phyloP scores from a whole-genome alignment of 2,113 vertebrate genomes.

The Mastomys natalensis region DNA sequence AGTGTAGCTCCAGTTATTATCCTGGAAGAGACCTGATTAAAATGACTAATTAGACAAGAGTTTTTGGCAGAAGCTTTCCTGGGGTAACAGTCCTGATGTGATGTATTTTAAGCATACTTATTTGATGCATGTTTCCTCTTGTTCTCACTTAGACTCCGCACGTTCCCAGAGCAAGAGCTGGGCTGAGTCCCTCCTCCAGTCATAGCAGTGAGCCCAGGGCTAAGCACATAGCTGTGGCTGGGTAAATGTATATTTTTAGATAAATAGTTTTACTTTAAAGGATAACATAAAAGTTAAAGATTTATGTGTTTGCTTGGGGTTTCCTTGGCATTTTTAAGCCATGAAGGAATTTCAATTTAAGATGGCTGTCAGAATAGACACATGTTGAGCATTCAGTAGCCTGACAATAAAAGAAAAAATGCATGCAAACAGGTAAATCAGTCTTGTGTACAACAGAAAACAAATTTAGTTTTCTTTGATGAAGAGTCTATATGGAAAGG shows the following conservation, averaged over 20 bases:
- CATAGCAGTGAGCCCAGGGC: not conserved
- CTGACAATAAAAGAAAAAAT: not conserved
- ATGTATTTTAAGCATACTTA: not conserved
- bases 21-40: slow-evolving; percentile 49
- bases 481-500: not conserved
- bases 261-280: not conserved
- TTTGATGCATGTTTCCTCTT: not conserved
- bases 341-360: slow-evolving; percentile 5
- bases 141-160: not conserved
- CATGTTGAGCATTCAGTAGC: no score
- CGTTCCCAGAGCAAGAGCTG: no score
- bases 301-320: not conserved
- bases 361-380: not conserved
- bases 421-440: not conserved
- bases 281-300: not conserved
- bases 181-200: not conserved
- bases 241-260: not conserved
- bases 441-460: not conserved
- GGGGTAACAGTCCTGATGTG: not conserved
- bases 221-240: no score
- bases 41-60: slow-evolving; percentile 56
- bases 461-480: not conserved
- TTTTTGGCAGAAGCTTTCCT: not conserved
- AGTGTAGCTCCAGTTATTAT: slow-evolving; percentile 44
- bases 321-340: not conserved